These are phyloP conservation scores for Artibeus lituratus DNA, from an alignment of 2,797 vertebrate genomes.

Conservation along the genomic window DNA sequence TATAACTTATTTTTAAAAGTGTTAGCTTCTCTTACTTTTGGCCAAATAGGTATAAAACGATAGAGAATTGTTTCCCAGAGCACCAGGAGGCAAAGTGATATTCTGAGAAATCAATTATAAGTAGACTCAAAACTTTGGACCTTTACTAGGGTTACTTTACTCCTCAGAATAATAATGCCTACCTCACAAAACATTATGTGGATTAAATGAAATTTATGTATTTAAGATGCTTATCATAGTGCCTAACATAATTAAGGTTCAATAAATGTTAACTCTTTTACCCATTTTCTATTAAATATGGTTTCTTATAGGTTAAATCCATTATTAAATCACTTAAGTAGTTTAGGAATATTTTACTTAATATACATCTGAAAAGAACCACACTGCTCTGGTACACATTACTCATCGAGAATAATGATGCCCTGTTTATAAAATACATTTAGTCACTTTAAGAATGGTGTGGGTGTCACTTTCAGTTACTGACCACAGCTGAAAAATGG, in stretches of 20 bases:
- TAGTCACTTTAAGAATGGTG: conserved; percentile 30
- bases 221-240: background rate
- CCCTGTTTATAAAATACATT: conserved; percentile 21
- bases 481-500: conserved; percentile 4
- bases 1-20: background rate
- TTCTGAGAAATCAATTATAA: background rate
- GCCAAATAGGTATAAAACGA: background rate
- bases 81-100: background rate
- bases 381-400: conserved; percentile 12
- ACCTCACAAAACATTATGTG: background rate
- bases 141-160: background rate
- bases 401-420: background rate
- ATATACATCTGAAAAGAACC: conserved; percentile 27
- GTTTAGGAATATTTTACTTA: conserved; percentile 11
- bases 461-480: background rate
- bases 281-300: background rate
- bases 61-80: background rate
- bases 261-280: background rate
- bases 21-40: background rate
- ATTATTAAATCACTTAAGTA: background rate
- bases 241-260: background rate
- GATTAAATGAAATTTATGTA: background rate
- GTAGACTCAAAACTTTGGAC: background rate
- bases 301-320: background rate
- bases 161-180: background rate